A percentile compares a stretch with the other conserved stretches of the same genome.
Evolutionary conservation across 2,888 invertebrate genomes (phyloP).

Genomic region (Seira sanloemensis): DNA sequence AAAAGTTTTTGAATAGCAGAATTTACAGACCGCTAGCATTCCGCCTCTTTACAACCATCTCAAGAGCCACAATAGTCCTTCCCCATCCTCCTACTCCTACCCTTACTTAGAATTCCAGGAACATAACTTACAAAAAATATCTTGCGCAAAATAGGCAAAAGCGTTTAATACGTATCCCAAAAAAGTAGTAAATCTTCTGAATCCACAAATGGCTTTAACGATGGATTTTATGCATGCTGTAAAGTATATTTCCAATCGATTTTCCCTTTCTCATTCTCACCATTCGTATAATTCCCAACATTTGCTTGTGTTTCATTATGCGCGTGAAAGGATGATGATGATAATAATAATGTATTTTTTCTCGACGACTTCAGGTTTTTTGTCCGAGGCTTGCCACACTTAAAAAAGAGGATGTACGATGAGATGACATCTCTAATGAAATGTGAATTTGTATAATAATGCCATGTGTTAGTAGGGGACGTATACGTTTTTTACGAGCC

Average conservation of each 20-base stretch:
- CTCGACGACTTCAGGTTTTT: background rate
- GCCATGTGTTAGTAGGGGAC: background rate
- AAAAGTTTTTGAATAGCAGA: background rate
- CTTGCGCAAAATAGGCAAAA: conserved; percentile 1
- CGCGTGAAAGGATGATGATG: background rate
- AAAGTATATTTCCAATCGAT: conserved; percentile 20
- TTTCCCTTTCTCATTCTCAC: conserved; percentile 35
- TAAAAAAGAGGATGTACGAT: conserved; percentile 41
- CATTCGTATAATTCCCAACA: conserved; percentile 45
- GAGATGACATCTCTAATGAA: conserved; percentile 65
- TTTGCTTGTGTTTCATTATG: conserved; percentile 17
- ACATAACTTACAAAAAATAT: background rate
- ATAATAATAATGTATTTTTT: conserved; percentile 32
- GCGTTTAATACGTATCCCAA: background rate
- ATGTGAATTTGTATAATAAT: conserved; percentile 47
- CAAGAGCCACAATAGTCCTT: background rate
- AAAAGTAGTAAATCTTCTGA: conserved; percentile 22
- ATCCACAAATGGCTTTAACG: conserved; percentile 37
- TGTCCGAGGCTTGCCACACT: conserved; percentile 2
- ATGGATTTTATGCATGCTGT: conserved; percentile 2
- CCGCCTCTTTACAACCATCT: background rate
- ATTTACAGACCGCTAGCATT: background rate
- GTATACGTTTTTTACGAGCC: conserved; percentile 13
- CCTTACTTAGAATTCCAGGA: background rate
- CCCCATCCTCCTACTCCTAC: background rate